Evolutionary conservation across 2,888 invertebrate genomes (phyloP).

Genomic region (Spisula subtruncata): DNA sequence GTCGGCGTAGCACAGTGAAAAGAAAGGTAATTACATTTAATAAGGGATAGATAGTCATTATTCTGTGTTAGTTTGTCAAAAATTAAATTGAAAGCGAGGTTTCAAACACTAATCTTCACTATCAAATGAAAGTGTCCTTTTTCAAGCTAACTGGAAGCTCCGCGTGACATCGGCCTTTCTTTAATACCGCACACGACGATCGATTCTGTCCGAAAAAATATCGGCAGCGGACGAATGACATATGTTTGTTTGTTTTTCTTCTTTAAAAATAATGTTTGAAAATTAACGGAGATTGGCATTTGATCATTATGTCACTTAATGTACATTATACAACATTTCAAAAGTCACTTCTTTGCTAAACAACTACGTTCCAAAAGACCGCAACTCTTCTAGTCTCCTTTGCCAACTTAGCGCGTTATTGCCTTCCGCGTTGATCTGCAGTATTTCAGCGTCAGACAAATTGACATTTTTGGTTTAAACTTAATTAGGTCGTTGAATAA

Average conservation of each 20-base stretch:
- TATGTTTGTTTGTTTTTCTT: neutral
- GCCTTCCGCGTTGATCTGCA: too few species aligned
- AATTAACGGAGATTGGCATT: neutral
- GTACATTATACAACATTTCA: neutral
- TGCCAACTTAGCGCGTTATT: too few species aligned
- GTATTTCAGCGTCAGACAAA: too few species aligned
- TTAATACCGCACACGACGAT: conserved; percentile 41
- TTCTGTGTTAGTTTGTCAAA: conserved; percentile 39
- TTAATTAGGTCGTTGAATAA: too few species aligned
- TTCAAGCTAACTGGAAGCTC: conserved; percentile 34
- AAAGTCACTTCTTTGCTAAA: neutral
- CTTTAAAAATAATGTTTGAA: neutral
- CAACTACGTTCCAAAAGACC: neutral
- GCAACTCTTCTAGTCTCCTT: too few species aligned
- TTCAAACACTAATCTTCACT: conserved; percentile 13
- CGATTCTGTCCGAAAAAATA: neutral
- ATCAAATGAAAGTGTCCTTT: conserved; percentile 37
- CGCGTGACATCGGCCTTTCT: conserved; percentile 36
- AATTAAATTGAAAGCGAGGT: conserved; percentile 30
- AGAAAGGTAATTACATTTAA: conserved; percentile 54
- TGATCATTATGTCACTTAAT: neutral
- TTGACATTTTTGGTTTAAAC: too few species aligned
- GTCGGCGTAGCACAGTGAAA: conserved; percentile 29
- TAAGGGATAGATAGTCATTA: conserved; percentile 58
- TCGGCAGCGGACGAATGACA: neutral